Evolutionary conservation across 2,113 vertebrate genomes (phyloP).

Genomic region (Erpornis zantholeuca): DNA sequence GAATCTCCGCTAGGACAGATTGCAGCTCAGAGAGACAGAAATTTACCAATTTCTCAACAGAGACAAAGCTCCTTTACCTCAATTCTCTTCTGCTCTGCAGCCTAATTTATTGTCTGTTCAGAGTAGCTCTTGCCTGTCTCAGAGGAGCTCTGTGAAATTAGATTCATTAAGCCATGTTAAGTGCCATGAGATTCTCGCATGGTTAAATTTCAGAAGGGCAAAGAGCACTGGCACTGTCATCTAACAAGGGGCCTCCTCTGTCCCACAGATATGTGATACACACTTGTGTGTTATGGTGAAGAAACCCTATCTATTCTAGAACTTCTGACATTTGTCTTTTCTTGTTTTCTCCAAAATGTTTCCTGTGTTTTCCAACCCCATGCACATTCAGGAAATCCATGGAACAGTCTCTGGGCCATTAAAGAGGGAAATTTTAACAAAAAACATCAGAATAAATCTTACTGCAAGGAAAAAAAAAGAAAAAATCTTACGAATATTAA

Average conservation of each 20-base stretch:
- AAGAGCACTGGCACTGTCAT: not conserved
- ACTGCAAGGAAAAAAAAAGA: not conserved
- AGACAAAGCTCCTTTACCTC: not conserved
- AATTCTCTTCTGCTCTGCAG: not conserved
- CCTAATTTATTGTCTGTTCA: not conserved
- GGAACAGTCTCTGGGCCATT: not conserved
- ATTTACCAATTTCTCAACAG: not conserved
- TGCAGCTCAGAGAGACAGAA: not conserved
- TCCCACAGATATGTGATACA: not conserved
- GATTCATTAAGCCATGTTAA: slow-evolving; percentile 1
- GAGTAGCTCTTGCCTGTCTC: slow-evolving; percentile 5
- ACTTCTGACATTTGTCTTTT: not conserved
- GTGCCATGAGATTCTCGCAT: not conserved
- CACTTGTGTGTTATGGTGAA: not conserved
- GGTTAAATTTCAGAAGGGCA: slow-evolving; percentile 2
- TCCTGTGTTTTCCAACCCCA: not conserved
- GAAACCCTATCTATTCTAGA: not conserved
- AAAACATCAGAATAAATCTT: not conserved
- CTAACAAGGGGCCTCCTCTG: not conserved
- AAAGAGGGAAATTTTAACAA: not conserved
- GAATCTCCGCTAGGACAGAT: not conserved
- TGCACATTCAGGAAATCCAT: not conserved
- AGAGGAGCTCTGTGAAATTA: slow-evolving; percentile 10
- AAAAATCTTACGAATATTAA: not conserved
- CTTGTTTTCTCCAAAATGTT: not conserved